Base-by-base conservation (phyloP, 53 echinoderm and acorn worm species). In the Astropecten irregularis region DNA sequence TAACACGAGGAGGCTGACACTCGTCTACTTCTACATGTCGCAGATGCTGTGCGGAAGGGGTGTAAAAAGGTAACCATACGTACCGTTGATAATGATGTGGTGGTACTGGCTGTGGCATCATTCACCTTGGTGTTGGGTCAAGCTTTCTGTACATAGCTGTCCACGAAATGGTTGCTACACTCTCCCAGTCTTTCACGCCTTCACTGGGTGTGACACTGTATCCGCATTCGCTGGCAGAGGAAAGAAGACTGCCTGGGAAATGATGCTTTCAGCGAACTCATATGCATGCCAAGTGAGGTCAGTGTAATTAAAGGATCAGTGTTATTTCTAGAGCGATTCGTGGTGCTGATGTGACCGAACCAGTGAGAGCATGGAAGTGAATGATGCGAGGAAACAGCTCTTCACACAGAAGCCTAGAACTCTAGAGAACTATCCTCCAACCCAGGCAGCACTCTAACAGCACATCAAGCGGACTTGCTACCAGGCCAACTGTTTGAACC, bases 231-330 rank as follows among this genome's bases (percentile, higher is more conserved):
- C 26, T 26, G 68, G 77, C 10, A 55, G 53, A 37, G 83, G 83
- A 2, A 91, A 91, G 49, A 90, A 82, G 65, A 52, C 71, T 42
- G 74, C 76, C 4, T 90, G 93, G 93, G 31, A 59, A 20, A 30
- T 40, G 47, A 68, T 44, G 84, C 77, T 11, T 84, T 89, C 34
- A 1, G 18, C 0, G 57, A 89, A 4, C 56, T 84, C 16, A 3
- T 47, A 7, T 15, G 15, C 9, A 64, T 56, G 42, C 89, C 68
- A 15, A 59, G 49, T 44, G 70, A 69, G 40, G 32, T 77, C 57
- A 48, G 62, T 57, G 56, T 57, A 58, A 25, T 46, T 13, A 42
- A n/a, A n/a, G n/a, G n/a, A n/a, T n/a, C 37, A 10, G 23, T 89
- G 61, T 46, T 33, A 63, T 32, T 20, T 9, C 67, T 89, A 14